These are phyloP conservation scores for Drosophila lutescens DNA, from an alignment of 2,888 invertebrate species.

Conservation along the genomic window DNA sequence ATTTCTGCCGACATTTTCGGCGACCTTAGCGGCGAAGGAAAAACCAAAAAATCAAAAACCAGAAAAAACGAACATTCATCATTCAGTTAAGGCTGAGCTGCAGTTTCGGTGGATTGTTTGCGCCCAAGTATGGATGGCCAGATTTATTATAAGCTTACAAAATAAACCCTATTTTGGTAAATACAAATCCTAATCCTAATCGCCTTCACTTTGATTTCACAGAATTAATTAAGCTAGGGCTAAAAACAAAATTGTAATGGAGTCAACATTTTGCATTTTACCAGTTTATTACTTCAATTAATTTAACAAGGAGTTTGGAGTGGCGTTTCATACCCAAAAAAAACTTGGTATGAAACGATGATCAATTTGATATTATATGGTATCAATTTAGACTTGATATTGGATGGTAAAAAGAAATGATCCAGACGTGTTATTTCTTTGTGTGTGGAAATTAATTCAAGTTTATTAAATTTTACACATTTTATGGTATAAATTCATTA, in stretches of 20 bases:
- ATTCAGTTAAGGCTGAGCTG: constrained; percentile 24
- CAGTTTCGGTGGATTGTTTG: constrained; percentile 7
- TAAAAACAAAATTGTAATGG: not conserved
- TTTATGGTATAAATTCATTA: too few species aligned
- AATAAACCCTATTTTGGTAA: constrained; percentile 17
- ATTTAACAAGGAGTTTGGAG: too few species aligned
- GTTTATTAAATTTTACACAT: too few species aligned
- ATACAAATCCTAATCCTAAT: constrained; percentile 6
- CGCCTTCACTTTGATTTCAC: not conserved
- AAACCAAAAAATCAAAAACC: constrained; percentile 28
- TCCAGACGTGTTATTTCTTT: too few species aligned
- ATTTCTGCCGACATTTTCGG: constrained; percentile 74
- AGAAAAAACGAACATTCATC: constrained; percentile 27
- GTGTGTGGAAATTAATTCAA: too few species aligned
- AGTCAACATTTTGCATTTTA: too few species aligned
- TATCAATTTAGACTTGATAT: too few species aligned
- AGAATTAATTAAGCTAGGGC: not conserved
- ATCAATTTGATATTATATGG: too few species aligned
- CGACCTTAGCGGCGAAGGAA: constrained; percentile 65
- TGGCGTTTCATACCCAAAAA: too few species aligned
- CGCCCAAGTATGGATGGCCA: constrained; percentile 14
- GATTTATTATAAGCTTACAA: constrained; percentile 12
- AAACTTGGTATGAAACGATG: too few species aligned
- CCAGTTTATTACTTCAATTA: too few species aligned
- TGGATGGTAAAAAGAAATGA: too few species aligned